Evolutionary conservation across 2,888 invertebrate species (phyloP).

Genomic region (Horisme vitalbata): DNA sequence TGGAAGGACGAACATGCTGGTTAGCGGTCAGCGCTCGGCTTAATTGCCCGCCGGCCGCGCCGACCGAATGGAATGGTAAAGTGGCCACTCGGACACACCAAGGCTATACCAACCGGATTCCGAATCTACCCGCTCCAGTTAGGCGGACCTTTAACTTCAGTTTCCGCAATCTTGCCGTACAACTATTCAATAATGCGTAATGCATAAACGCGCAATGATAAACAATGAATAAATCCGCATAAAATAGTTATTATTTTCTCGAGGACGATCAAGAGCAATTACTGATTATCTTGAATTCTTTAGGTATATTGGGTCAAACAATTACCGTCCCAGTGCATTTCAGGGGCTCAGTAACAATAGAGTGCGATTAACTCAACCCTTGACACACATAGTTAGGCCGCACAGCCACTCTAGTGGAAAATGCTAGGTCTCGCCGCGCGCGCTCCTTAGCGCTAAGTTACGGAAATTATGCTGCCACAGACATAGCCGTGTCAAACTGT

Average conservation of each 20-base stretch:
- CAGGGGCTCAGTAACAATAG: slow-evolving; percentile 71
- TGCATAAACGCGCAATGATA: slow-evolving; percentile 4
- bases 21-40: slow-evolving; percentile 55
- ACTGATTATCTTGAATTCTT: slow-evolving; percentile 9
- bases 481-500: slow-evolving; percentile 15
- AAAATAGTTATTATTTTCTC: slow-evolving; percentile 1
- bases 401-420: slow-evolving; percentile 76
- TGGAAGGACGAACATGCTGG: slow-evolving; percentile 47
- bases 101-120: slow-evolving; percentile 79
- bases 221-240: slow-evolving; percentile 1
- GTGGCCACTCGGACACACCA: slow-evolving; percentile 75
- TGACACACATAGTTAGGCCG: slow-evolving; percentile 73
- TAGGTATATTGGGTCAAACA: slow-evolving; percentile 38
- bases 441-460: slow-evolving; percentile 44
- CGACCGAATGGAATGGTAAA: slow-evolving; percentile 76
- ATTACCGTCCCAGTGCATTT: slow-evolving; percentile 52
- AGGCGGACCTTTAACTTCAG: slow-evolving; percentile 72
- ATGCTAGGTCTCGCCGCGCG: slow-evolving; percentile 68
- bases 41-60: slow-evolving; percentile 69
- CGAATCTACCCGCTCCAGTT: slow-evolving; percentile 76
- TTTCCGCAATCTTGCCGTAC: slow-evolving; percentile 65
- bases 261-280: slow-evolving; percentile 6
- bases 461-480: slow-evolving; percentile 42
- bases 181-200: slow-evolving; percentile 24
- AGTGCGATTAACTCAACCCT: slow-evolving; percentile 75